Evolutionary conservation across 2,888 invertebrate genomes (phyloP).

Genomic region (Netelia virgata): DNA sequence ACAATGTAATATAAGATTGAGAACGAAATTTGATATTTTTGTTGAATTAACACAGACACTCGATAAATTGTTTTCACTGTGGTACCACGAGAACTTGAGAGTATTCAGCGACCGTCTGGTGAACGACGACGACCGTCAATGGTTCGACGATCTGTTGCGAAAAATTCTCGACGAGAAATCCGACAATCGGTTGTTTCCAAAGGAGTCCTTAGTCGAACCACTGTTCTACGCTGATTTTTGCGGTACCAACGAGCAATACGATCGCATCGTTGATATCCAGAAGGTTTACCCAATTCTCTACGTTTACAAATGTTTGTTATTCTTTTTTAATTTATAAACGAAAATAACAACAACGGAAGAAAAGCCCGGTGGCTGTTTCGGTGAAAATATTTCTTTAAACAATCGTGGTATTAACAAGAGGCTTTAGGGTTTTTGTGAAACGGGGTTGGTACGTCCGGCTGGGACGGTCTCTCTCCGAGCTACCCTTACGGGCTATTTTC

Average conservation of each 20-base stretch:
- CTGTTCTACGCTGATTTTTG: conserved; percentile 91
- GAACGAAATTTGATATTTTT: not conserved
- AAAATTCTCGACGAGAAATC: conserved; percentile 87
- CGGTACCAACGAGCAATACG: conserved; percentile 87
- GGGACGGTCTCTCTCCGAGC: too few relatives aligned
- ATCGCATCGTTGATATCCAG: conserved; percentile 87
- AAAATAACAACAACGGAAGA: too few relatives aligned
- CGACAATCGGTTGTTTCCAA: conserved; percentile 79
- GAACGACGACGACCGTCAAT: conserved; percentile 90
- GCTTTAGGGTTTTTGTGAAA: too few relatives aligned
- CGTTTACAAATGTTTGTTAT: not conserved
- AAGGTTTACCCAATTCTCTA: conserved; percentile 85
- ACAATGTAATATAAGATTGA: not conserved
- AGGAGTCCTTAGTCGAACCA: conserved; percentile 86
- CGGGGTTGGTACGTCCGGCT: too few relatives aligned
- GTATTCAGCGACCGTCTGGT: conserved; percentile 96
- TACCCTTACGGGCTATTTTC: too few relatives aligned
- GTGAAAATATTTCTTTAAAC: not conserved
- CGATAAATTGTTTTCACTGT: conserved; percentile 90
- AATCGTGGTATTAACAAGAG: too few relatives aligned
- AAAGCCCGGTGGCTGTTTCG: too few relatives aligned
- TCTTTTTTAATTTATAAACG: not conserved
- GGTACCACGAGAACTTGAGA: conserved; percentile 95
- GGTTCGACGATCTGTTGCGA: conserved; percentile 89
- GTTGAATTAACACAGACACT: conserved; percentile 84